Evolutionary conservation across 2,797 vertebrate genomes (phyloP).

Genomic region (Gambelia wislizenii): DNA sequence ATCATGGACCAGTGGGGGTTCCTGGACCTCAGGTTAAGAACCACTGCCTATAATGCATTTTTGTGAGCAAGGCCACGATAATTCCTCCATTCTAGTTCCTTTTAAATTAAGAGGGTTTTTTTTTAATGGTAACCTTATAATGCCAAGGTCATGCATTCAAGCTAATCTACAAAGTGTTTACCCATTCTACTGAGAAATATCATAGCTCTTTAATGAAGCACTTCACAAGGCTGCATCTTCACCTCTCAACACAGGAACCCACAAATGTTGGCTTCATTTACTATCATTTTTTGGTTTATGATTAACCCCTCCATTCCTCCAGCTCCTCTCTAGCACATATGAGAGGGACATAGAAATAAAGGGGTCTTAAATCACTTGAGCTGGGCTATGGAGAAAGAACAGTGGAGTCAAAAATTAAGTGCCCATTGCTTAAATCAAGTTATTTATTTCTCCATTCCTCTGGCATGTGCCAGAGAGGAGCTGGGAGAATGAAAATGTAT

Average conservation of each 20-base stretch:
- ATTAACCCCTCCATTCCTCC: neutral
- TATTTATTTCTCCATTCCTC: neutral
- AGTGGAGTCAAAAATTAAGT: too few species aligned
- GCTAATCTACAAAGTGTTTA: neutral
- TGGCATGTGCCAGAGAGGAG: neutral
- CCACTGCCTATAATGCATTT: too few species aligned
- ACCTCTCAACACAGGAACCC: neutral
- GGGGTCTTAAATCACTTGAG: too few species aligned
- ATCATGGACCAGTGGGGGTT: too few species aligned
- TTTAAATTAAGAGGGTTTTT: neutral
- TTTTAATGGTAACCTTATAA: neutral
- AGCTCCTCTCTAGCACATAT: neutral
- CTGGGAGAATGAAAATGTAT: neutral
- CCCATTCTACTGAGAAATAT: neutral
- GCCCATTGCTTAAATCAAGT: too few species aligned
- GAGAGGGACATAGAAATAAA: neutral
- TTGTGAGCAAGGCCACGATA: too few species aligned
- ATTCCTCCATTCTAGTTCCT: neutral
- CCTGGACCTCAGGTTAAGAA: too few species aligned
- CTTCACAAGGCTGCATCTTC: too few species aligned
- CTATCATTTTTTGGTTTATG: neutral
- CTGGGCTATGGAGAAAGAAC: too few species aligned
- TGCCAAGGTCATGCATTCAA: neutral
- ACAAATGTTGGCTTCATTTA: neutral
- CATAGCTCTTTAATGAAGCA: neutral